Evolutionary conservation across 2,888 invertebrate species (phyloP), one percentile per base, ranked within the genome.

Genomic region (Caenorhabditis imperialis): DNA sequence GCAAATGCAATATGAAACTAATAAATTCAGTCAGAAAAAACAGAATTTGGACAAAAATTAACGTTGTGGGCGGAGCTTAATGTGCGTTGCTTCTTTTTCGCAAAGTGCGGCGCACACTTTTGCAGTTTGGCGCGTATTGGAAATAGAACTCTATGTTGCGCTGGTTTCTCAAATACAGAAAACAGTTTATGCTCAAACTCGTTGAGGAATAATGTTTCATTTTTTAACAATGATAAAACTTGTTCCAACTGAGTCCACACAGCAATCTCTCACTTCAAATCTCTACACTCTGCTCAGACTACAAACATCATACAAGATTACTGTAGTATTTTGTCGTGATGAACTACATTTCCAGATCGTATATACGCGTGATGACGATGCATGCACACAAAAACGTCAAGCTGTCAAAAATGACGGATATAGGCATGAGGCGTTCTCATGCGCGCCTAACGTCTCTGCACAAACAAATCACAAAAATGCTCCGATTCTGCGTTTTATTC

Each of bases 321-420:
- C n/a, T n/a, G n/a, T n/a, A n/a, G n/a, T n/a, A n/a, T n/a, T n/a
- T n/a, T n/a, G n/a, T n/a, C n/a, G n/a, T n/a, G n/a, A n/a, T n/a
- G n/a, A 33, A 38, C 38, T 38, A n/a, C 38, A 7, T n/a, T 20
- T 40, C 3, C 10, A 16, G n/a, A 20, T n/a, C n/a, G 4, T 2
- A n/a, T 25, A 25, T 44, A 47, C 45, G 58, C 37, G 47, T 58
- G 47, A 45, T 18, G 18, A 12, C 8, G 33, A 18, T 50, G 20
- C 2, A 10, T 14, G 38, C 12, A 20, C 10, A 33, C 37, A 58
- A 67, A 67, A 58, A 58, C 69, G 69, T 69, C 69, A 69, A 69
- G 12, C 37, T 69, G 69, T 69, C 69, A 69, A 60, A 48, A 69
- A 47, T 53, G 60, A 53, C 62, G 53, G 62, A 62, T 62, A 53